Base-by-base conservation (phyloP, 1,140 invertebrate genomes). In the Drosophila parvula region DNA sequence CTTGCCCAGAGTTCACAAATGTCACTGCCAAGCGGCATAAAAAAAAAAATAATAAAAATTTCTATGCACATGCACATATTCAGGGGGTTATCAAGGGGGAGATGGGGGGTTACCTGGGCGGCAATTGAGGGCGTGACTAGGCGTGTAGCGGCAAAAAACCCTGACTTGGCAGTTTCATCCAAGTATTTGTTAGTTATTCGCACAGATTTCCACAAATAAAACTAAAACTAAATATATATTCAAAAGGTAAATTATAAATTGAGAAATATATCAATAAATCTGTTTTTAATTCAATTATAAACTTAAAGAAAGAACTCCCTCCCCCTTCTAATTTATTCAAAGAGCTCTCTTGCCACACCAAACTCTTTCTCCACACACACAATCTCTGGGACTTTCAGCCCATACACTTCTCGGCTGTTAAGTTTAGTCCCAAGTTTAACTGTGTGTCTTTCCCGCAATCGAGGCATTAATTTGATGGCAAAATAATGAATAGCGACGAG, bases 1-100 rank as follows among this genome's bases (percentile, higher is more conserved):
- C 69, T 59, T 65, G 78, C 74, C 76, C 78, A 84, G 71, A 63
- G 82, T 88, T 83, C 79, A 86, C 60, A 70, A 70, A 77, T 79
- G 83, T 88, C 82, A 88, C 65, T 61, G 78, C 63, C 78, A 78
- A 41, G 45, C 47, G 27, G 38, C 45, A 32, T 40, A 41, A 11
- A 30, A 32, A 40, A 45, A 61, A 65, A 27, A 32, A 28, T 3
- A 6, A 6, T 36, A 61, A 65, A 27, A 32, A 28, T 3, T 3
- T 4, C 4, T n/a, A 3, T 59, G 22, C 22, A 22, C 22, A 30
- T 6, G 14, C 8, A 53, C 38, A 40, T 67, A 63, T 68, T 51
- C 30, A 41, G 16, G 61, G 65, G 64, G 60, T 65, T 50, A 41
- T 69, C 36, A 34, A 47, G 36, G 58, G 60, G 64, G 16, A 7